Conservation (phyloP, 53 echinoderm and acorn worm species). For the Zoroaster sp. region DNA sequence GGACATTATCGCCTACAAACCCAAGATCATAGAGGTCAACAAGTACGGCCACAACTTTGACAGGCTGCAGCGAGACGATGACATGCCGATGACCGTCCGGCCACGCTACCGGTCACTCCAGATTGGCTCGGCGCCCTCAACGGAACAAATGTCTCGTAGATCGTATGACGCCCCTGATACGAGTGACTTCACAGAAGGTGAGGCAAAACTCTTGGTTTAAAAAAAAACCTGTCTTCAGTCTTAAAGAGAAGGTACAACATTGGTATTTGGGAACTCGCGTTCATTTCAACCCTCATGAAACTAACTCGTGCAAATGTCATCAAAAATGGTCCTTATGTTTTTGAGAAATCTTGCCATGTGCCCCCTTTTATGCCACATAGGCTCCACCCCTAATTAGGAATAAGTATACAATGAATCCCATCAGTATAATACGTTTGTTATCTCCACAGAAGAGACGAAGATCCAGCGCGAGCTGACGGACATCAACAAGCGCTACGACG, state of each 20-base stretch:
- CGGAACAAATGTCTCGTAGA: slow-evolving; percentile 13
- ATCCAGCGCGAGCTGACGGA: slow-evolving; percentile 77
- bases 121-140: slow-evolving; percentile 63
- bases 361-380: too few relatives aligned
- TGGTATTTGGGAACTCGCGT: too few relatives aligned
- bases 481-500: slow-evolving; percentile 90
- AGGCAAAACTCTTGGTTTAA: background rate
- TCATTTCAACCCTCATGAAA: too few relatives aligned
- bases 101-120: slow-evolving; percentile 96
- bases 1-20: slow-evolving; percentile 94
- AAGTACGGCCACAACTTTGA: slow-evolving; percentile 84
- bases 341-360: too few relatives aligned
- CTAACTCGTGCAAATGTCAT: too few relatives aligned
- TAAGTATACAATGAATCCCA: too few relatives aligned
- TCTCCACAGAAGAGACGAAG: slow-evolving; percentile 75
- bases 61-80: slow-evolving; percentile 83
- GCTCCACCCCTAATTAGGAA: too few relatives aligned
- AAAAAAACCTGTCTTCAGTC: background rate
- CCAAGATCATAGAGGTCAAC: slow-evolving; percentile 89
- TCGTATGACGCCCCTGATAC: slow-evolving; percentile 17
- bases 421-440: too few relatives aligned
- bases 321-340: too few relatives aligned
- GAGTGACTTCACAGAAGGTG: slow-evolving; percentile 14
- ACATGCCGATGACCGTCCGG: slow-evolving; percentile 79
- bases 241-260: too few relatives aligned